Conservation (phyloP, 2,113 vertebrate species). For the Sigmodon hispidus region DNA sequence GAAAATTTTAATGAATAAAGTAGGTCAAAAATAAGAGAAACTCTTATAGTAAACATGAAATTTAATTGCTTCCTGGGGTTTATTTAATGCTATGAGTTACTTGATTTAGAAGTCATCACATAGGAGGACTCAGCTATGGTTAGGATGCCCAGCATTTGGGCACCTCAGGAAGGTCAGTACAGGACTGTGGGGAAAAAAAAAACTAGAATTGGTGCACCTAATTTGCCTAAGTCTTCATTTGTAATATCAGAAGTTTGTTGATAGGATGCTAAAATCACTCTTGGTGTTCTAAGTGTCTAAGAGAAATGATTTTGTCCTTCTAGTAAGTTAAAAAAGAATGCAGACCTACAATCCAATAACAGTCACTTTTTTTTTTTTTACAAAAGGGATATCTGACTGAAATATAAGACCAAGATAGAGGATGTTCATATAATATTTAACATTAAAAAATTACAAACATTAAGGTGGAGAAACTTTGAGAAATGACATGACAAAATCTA, state of each 20-base stretch:
- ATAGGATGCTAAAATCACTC: not conserved
- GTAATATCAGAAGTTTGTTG: not conserved
- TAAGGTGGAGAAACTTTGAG: conserved; percentile 24
- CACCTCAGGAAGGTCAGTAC: not conserved
- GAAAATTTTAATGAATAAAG: conserved; percentile 68
- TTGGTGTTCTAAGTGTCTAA: not conserved
- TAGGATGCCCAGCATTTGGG: not conserved
- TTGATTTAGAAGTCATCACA: conserved; percentile 58
- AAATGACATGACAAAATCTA: conserved; percentile 41
- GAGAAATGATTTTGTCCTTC: not conserved
- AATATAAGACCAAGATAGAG: not conserved
- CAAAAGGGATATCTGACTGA: conserved; percentile 20
- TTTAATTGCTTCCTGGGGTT: conserved; percentile 39
- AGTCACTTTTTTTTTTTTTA: conserved; percentile 33
- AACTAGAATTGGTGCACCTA: not conserved
- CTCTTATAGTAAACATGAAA: conserved; percentile 45
- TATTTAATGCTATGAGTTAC: conserved; percentile 43
- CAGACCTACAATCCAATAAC: not conserved
- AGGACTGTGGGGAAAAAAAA: not conserved
- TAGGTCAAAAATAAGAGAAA: conserved; percentile 32
- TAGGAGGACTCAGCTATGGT: not conserved
- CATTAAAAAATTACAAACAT: not conserved
- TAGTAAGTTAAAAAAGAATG: not conserved
- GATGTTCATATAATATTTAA: conserved; percentile 55
- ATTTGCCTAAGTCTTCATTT: not conserved